phyloP scores from a whole-genome alignment of 2,888 invertebrate genomes.

The Myathropa florea region DNA sequence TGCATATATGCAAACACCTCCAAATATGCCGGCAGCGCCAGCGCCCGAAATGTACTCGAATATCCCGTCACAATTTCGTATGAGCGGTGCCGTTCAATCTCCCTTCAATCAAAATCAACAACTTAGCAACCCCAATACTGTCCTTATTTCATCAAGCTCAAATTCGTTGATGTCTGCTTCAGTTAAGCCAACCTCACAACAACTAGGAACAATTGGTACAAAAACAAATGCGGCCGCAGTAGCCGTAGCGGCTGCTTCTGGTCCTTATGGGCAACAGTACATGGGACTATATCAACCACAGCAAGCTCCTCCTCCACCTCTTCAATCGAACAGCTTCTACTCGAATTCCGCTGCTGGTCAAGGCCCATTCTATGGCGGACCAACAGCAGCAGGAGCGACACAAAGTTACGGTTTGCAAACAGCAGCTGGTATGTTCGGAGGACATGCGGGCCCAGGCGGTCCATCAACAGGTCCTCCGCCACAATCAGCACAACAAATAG shows the following conservation, averaged over 20 bases:
- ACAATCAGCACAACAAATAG: constrained; percentile 79
- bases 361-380: constrained; percentile 79
- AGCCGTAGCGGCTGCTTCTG: constrained; percentile 72
- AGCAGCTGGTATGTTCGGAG: constrained; percentile 79
- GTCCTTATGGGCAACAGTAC: constrained; percentile 78
- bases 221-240: constrained; percentile 78
- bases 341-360: constrained; percentile 80
- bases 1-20: constrained; percentile 84
- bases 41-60: constrained; percentile 88
- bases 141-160: constrained; percentile 92
- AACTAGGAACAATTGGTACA: constrained; percentile 90
- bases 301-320: constrained; percentile 79
- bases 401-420: constrained; percentile 79
- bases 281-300: constrained; percentile 80
- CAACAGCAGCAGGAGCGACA: constrained; percentile 76
- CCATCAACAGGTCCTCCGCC: constrained; percentile 76
- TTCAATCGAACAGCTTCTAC: constrained; percentile 81
- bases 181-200: constrained; percentile 89
- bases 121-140: constrained; percentile 91
- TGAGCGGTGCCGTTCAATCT: constrained; percentile 82
- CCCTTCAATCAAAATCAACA: constrained; percentile 91
- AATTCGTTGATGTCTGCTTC: constrained; percentile 94
- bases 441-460: constrained; percentile 77
- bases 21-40: constrained; percentile 83
- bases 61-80: constrained; percentile 84